These are phyloP conservation scores for Hipposideros armiger DNA, from an alignment of 2,113 vertebrate species.

Conservation along the genomic window DNA sequence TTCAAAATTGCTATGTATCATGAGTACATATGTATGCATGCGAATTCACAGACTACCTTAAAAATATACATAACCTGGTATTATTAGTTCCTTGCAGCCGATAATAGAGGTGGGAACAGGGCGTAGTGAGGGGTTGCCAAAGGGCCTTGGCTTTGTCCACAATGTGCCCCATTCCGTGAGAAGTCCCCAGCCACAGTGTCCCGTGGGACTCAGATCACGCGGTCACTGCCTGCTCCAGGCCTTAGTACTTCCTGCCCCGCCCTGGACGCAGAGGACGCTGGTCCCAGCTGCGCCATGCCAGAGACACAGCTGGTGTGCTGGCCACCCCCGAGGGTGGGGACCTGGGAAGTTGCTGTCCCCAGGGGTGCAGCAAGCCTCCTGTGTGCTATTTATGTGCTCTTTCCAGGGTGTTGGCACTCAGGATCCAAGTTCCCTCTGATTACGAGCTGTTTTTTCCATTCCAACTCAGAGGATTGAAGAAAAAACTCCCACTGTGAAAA, in stretches of 20 bases:
- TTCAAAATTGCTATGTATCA: neutral
- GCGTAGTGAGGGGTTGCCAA: neutral
- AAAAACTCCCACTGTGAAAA: slow-evolving; percentile 61
- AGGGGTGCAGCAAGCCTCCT: neutral
- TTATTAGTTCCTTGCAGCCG: neutral
- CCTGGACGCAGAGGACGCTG: neutral
- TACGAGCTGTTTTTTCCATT: neutral
- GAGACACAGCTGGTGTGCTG: neutral
- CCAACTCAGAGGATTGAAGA: slow-evolving; percentile 4
- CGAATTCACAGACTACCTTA: neutral
- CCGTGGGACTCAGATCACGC: neutral
- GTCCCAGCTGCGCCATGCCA: neutral
- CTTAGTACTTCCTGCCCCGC: neutral
- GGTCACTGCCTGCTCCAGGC: too few species aligned
- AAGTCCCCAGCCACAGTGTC: fast-evolving
- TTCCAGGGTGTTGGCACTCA: neutral
- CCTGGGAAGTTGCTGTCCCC: neutral
- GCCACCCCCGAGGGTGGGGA: too few species aligned
- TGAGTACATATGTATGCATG: neutral
- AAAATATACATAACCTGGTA: neutral
- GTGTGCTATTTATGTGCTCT: neutral
- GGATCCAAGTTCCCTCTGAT: neutral
- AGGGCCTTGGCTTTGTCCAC: neutral
- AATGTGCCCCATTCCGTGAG: fast-evolving
- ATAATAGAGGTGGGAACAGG: neutral